Percentiles rank a stretch among this genome's conserved stretches.
phyloP scores from a whole-genome alignment of 2,888 invertebrate species.

The Cosmopolites sordidus region DNA sequence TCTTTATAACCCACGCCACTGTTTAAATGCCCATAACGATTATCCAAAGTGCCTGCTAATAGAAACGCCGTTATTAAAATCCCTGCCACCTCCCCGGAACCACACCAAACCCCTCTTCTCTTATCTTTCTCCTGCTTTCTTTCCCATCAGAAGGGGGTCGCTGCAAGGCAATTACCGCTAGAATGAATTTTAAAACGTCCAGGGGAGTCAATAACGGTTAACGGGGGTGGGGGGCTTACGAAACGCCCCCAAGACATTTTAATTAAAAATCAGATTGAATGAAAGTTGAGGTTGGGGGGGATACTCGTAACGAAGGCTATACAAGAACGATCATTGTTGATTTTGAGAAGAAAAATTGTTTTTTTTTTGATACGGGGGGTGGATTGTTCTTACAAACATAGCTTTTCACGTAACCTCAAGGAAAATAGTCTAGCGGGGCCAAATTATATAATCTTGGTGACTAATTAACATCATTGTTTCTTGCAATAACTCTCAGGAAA shows the following conservation, averaged over 20 bases:
- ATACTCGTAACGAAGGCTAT: too few species aligned
- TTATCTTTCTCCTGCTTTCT: constrained; percentile 1
- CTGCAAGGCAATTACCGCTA: constrained; percentile 20
- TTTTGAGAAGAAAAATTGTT: too few species aligned
- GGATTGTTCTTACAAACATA: too few species aligned
- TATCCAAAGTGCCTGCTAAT: constrained; percentile 11
- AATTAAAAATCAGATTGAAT: constrained; percentile 8
- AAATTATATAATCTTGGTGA: too few species aligned
- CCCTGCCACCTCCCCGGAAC: constrained; percentile 3
- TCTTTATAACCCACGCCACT: too few species aligned
- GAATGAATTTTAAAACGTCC: constrained; percentile 22
- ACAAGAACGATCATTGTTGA: too few species aligned
- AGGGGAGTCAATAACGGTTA: constrained; percentile 3
- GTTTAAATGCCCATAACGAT: neutral
- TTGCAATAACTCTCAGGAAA: too few species aligned
- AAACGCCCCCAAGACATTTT: constrained; percentile 3
- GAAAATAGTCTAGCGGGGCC: too few species aligned
- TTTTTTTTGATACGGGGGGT: too few species aligned
- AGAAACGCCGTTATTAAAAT: constrained; percentile 25
- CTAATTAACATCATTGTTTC: too few species aligned
- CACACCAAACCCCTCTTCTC: constrained; percentile 7
- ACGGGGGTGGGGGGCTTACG: neutral
- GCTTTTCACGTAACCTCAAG: too few species aligned
- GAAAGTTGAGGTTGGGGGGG: too few species aligned
- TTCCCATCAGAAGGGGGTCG: neutral